A percentile compares a stretch with the other conserved stretches of the same genome.
Conservation (phyloP, 2,888 invertebrate species). For the Cerceris rybyensis region DNA sequence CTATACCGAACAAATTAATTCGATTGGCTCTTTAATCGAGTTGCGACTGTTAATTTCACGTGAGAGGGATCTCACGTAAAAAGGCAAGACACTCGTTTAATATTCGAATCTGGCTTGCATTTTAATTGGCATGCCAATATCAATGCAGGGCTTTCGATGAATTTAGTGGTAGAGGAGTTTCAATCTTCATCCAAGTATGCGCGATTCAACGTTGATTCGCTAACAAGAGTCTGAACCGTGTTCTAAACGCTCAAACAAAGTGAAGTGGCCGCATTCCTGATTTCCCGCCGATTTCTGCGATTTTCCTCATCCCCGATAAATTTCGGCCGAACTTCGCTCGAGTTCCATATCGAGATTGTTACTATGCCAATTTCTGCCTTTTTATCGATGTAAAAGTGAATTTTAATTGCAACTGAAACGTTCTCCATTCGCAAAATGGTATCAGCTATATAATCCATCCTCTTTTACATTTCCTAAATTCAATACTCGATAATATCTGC, state of each 20-base stretch:
- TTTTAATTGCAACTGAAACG: no score
- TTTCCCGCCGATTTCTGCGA: conserved; percentile 42
- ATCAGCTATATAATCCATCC: no score
- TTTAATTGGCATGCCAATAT: not conserved
- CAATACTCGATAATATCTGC: no score
- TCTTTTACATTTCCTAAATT: no score
- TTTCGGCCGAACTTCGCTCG: not conserved
- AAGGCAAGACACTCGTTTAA: not conserved
- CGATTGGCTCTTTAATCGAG: not conserved
- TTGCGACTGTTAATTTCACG: not conserved
- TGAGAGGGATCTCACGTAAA: not conserved
- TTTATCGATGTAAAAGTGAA: no score
- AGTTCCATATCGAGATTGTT: no score
- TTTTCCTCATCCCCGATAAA: conserved; percentile 28
- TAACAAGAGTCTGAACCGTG: conserved; percentile 42
- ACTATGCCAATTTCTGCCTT: no score
- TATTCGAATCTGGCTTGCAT: not conserved
- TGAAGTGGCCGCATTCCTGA: conserved; percentile 44
- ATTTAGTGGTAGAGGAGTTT: not conserved
- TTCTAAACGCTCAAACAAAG: conserved; percentile 57
- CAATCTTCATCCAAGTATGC: not conserved
- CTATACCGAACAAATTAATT: not conserved
- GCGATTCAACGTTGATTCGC: conserved; percentile 43
- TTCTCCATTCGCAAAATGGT: no score
- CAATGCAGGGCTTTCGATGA: not conserved